Base-by-base conservation (phyloP, 1,140 invertebrate species). In the Brachionus sp. region DNA sequence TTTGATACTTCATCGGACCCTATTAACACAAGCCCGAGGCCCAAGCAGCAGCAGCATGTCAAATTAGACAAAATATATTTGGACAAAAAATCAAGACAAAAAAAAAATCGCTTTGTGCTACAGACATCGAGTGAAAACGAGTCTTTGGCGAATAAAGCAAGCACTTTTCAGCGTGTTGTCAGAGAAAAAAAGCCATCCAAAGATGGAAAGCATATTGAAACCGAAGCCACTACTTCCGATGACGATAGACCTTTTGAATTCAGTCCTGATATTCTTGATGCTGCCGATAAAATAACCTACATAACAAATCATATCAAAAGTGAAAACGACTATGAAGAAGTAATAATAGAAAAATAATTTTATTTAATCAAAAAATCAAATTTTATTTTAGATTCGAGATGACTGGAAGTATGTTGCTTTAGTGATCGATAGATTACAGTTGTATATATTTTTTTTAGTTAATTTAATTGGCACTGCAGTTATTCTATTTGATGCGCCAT, bases 231-330 rank as follows among this genome's bases (percentile, higher is more conserved):
- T 1, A 75, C 70, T 0, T 80, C 77, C 23, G 77, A 80, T 44
- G 50, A 80, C n/a, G 77, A 80, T 4, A 57, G 50, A 13, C 50
- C 19, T 57, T 29, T 62, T n/a, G 77, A 80, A 13, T 80, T 80
- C n/a, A 80, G 29, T n/a, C 42, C 80, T 3, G 80, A 68, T 9
- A 73, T 83, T 19, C 42, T 83, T 5, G 64, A 83, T 33, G 80
- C 80, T 19, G 57, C 57, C 35, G 57, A 83, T 35, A 70, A 70
- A 73, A 57, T 83, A n/a, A 83, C 57, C 25, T 83, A 83, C 37
- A 83, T 83, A 13, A 70, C 80, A 13, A 83, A 70, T 88, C 96
- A 98, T 88, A 96, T 98, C 85, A 96, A 96, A 90, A 93, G 96
- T 88, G 94, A 94, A 44, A 80, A 80, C 42, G 77, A 80, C 37